These are phyloP conservation scores for Aplodontia rufa DNA, from an alignment of 2,113 vertebrate species.

Conservation along the genomic window DNA sequence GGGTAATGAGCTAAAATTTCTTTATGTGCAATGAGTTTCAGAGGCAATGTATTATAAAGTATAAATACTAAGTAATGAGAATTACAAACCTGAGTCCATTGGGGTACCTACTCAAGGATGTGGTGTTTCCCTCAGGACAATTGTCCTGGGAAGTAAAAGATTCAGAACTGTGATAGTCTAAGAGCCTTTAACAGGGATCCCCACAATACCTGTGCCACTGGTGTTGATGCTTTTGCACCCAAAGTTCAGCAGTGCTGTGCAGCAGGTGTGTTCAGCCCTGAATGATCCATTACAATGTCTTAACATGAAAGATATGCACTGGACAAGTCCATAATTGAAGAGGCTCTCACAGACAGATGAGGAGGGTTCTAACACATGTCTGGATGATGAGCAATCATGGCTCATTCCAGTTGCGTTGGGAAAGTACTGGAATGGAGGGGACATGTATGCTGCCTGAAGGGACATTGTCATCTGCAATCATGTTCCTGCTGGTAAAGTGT, in stretches of 20 bases:
- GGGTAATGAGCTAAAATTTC: not conserved
- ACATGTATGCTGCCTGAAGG: not conserved
- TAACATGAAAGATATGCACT: not conserved
- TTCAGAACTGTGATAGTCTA: accelerated
- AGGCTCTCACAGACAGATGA: accelerated
- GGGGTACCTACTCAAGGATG: accelerated
- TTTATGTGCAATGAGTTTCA: not conserved
- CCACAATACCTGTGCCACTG: accelerated
- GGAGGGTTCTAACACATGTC: accelerated
- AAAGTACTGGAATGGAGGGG: not conserved
- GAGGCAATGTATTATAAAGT: not conserved
- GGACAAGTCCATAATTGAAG: accelerated
- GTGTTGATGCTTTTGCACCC: accelerated
- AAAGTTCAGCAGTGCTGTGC: no score
- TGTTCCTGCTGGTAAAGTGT: not conserved
- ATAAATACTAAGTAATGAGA: not conserved
- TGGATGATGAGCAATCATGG: accelerated
- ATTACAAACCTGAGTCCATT: not conserved
- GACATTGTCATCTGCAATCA: accelerated
- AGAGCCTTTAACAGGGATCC: not conserved
- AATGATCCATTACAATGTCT: accelerated
- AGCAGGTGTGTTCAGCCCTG: accelerated
- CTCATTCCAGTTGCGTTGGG: accelerated
- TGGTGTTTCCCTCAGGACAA: not conserved
- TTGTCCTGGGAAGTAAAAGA: not conserved